These are phyloP conservation scores for Gymnoscelis rufifasciata DNA, from an alignment of 2,888 invertebrate species.

Conservation along the genomic window DNA sequence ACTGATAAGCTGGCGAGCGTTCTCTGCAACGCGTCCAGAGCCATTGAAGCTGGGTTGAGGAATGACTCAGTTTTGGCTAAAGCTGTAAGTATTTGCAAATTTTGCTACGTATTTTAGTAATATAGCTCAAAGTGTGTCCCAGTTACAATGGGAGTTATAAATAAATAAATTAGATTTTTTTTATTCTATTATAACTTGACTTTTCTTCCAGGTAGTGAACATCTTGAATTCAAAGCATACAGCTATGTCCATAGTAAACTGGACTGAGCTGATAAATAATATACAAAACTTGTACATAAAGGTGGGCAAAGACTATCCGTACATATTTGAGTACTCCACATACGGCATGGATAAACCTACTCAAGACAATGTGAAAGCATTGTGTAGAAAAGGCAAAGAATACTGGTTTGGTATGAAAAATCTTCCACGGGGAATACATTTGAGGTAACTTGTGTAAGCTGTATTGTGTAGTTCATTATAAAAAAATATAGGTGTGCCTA, in stretches of 20 bases:
- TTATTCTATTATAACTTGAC: too few relatives aligned
- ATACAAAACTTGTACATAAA: slow-evolving; percentile 52
- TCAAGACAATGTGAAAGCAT: slow-evolving; percentile 28
- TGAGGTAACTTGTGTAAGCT: slow-evolving; percentile 45
- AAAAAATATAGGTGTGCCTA: background rate
- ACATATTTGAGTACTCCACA: slow-evolving; percentile 54
- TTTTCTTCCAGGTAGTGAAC: slow-evolving; percentile 14
- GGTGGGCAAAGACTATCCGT: slow-evolving; percentile 55
- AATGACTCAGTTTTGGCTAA: slow-evolving; percentile 51
- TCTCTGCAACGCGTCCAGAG: slow-evolving; percentile 49
- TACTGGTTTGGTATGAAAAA: slow-evolving; percentile 55
- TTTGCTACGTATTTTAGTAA: too few relatives aligned
- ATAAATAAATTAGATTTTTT: too few relatives aligned
- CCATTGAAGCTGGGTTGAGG: slow-evolving; percentile 52
- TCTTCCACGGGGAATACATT: slow-evolving; percentile 47
- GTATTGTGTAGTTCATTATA: background rate
- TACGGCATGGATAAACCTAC: slow-evolving; percentile 48
- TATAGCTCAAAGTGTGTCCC: too few relatives aligned
- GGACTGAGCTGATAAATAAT: slow-evolving; percentile 56
- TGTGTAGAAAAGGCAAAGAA: slow-evolving; percentile 41
- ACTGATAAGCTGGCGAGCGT: slow-evolving; percentile 34
- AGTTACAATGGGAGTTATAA: too few relatives aligned
- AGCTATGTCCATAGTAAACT: slow-evolving; percentile 44
- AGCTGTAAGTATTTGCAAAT: slow-evolving; percentile 68
- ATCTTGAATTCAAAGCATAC: slow-evolving; percentile 40